Evolutionary conservation across 1,140 invertebrate species (phyloP), one percentile per base, ranked within the genome.

Genomic region (Zelostemma sp.): DNA sequence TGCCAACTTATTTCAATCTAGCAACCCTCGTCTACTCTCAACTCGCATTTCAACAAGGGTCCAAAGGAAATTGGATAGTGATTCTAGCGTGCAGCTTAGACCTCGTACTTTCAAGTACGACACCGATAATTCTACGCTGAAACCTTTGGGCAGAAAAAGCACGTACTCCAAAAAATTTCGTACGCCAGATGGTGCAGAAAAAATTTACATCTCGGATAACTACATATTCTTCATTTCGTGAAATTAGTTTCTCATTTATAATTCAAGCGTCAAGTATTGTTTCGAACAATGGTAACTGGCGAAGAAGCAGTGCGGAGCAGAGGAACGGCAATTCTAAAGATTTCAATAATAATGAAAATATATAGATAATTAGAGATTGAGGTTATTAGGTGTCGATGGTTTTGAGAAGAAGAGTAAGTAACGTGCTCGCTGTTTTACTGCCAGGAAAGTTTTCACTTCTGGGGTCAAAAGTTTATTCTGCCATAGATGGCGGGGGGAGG

Each of bases 1-100:
- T 79, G 76, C 66, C 73, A 80, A 81, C 77, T 84, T 80, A 77
- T 84, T 80, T 81, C 78, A 81, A 83, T 83, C 75, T 74, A 65
- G 63, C 68, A 66, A 68, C 70, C 61, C 62, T 59, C 68, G 61
- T 72, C 64, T 68, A 68, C 69, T 61, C 64, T 65, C 60, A 48
- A 72, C 63, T 67, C 51, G 56, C 63, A 64, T 67, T 60, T 59
- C 69, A 68, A 72, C 69, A 65, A 68, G 69, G 69, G 60, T 65
- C 69, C 48, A 68, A 68, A 72, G 69, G 64, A 72, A 72, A 72
- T 72, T 72, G 69, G 64, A 64, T 72, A 67, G 69, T 57, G 64
- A 67, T 60, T 72, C 60, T 40, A 67, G 60, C 66, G 47, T 67
- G 56, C 56, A 55, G 60, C 56, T 19, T 28, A 57, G 60, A 51